These are phyloP conservation scores for Sthenelais limicola DNA, from an alignment of 2,888 invertebrate genomes.

Conservation along the genomic window DNA sequence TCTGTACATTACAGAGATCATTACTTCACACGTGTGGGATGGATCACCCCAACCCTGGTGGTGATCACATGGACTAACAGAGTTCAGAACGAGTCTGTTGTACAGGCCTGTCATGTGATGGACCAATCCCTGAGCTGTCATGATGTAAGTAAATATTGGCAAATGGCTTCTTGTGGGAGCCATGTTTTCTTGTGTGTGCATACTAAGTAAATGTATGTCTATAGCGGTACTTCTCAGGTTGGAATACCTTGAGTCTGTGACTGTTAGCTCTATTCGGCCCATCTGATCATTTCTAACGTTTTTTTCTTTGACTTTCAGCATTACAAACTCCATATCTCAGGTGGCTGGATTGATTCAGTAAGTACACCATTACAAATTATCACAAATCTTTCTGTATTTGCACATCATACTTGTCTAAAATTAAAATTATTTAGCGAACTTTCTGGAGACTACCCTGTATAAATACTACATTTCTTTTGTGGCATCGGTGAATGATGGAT, in stretches of 20 bases:
- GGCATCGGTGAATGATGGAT: no score
- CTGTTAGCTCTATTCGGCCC: no score
- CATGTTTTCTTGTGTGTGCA: no score
- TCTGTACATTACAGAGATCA: slow-evolving; percentile 76
- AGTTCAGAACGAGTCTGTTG: slow-evolving; percentile 90
- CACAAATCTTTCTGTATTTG: no score
- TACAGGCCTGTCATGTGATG: slow-evolving; percentile 91
- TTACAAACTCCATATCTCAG: slow-evolving; percentile 11
- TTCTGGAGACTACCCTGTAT: no score
- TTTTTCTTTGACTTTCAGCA: slow-evolving; percentile 35
- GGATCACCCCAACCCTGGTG: slow-evolving; percentile 89
- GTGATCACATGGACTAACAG: slow-evolving; percentile 92
- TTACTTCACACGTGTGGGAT: slow-evolving; percentile 91
- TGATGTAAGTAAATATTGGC: neutral
- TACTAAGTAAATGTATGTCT: no score
- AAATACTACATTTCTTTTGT: no score
- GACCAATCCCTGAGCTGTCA: slow-evolving; percentile 76
- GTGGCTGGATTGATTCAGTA: slow-evolving; percentile 41
- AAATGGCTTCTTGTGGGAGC: neutral
- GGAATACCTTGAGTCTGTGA: no score
- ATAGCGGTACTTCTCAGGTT: no score
- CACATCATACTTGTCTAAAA: no score
- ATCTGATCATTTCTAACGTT: neutral
- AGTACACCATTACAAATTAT: no score
- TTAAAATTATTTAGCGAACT: no score